Conservation (phyloP, 2,113 vertebrate species). For the Jacana jacana region DNA sequence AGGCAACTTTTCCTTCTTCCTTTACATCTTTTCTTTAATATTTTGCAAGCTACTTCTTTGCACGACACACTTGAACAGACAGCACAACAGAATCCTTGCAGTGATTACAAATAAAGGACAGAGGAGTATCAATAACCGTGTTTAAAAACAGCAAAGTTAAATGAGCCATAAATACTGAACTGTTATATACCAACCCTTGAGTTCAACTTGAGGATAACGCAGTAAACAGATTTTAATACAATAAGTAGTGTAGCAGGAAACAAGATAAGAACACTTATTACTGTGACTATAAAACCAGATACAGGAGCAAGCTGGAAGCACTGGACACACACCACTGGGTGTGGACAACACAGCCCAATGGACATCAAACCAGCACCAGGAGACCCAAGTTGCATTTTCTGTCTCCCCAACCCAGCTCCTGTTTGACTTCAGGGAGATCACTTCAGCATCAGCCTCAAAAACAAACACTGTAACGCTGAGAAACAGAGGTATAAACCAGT, state of each 20-base stretch:
- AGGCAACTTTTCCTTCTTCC: background rate
- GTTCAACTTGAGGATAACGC: background rate
- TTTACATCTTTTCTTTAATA: background rate
- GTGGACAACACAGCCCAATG: background rate
- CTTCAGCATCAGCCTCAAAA: background rate
- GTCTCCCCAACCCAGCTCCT: background rate
- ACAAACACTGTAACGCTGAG: background rate
- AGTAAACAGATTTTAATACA: background rate
- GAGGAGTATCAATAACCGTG: background rate
- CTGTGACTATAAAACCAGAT: background rate
- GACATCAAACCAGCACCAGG: background rate
- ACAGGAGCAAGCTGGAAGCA: background rate
- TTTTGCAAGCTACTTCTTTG: background rate
- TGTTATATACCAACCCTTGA: background rate
- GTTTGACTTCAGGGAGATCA: background rate
- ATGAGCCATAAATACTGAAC: background rate
- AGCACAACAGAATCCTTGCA: background rate
- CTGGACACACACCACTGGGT: fast-evolving
- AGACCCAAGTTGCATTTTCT: background rate
- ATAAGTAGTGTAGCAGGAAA: background rate
- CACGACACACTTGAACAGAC: background rate
- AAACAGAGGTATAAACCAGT: fast-evolving
- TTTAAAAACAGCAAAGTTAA: background rate
- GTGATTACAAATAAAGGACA: background rate
- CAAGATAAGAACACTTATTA: background rate